phyloP scores from a whole-genome alignment of 1,140 invertebrate genomes.

The Heterodera schachtii region DNA sequence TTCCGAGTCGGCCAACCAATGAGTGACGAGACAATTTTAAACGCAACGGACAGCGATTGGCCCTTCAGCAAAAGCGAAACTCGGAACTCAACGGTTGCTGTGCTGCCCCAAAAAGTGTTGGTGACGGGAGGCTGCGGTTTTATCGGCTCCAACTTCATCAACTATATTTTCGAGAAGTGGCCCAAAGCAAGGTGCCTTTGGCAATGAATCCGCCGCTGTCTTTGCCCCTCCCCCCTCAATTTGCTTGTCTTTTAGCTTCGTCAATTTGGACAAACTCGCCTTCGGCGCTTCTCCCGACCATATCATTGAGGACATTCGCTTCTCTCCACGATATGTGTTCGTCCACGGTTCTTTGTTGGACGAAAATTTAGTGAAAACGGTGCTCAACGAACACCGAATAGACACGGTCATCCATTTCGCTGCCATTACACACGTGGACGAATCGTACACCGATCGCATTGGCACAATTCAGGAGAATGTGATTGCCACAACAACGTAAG shows the following conservation, averaged over 20 bases:
- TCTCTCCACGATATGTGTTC: slow-evolving; percentile 56
- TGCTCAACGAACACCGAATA: slow-evolving; percentile 50
- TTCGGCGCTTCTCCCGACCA: slow-evolving; percentile 55
- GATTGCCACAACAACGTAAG: slow-evolving; percentile 55
- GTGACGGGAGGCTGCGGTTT: slow-evolving; percentile 59
- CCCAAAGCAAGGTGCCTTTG: slow-evolving; percentile 41
- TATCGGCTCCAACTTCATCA: slow-evolving; percentile 65
- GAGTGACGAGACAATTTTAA: neutral
- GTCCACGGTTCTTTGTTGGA: slow-evolving; percentile 56
- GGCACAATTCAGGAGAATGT: slow-evolving; percentile 66
- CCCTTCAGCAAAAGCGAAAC: neutral
- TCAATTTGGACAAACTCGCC: slow-evolving; percentile 63
- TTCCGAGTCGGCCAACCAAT: neutral
- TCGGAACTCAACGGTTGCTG: neutral
- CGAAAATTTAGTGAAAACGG: slow-evolving; percentile 39
- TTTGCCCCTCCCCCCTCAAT: slow-evolving; percentile 20
- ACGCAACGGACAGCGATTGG: neutral
- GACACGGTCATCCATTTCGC: slow-evolving; percentile 64
- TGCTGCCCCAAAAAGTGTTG: slow-evolving; percentile 17
- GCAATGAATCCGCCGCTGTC: slow-evolving; percentile 15
- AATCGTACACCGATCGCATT: slow-evolving; percentile 64
- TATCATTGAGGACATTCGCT: slow-evolving; percentile 45
- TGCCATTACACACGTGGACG: slow-evolving; percentile 65
- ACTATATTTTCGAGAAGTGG: slow-evolving; percentile 61
- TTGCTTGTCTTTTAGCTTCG: slow-evolving; percentile 43